Base-by-base conservation (phyloP, 2,797 vertebrate species). In the Phalanger gymnotis region DNA sequence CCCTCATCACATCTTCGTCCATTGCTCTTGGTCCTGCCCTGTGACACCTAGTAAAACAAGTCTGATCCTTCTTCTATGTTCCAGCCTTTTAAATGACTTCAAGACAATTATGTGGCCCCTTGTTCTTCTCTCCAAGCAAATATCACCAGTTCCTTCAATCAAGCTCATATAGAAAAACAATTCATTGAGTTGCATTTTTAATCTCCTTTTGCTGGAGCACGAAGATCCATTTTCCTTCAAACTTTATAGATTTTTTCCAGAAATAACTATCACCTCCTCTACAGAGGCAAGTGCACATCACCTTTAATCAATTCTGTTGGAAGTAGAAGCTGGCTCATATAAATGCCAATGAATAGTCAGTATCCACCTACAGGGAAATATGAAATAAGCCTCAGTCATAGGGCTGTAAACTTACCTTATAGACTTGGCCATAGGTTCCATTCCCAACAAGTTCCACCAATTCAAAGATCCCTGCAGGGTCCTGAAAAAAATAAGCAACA, bases 401-500 rank as follows among this genome's bases (percentile, higher is more conserved):
- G n/a, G 0, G 57, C 4, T 19, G 1, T 34, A 4, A 31, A 57
- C 98, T 99, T 99, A 99, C 99, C 99, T 99, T 99, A 98, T 99
- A 99, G 90, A 99, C 99, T 97, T 99, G 99, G 53, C 99, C 99
- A 0, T 99, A 99, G 13, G 99, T 99, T 95, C 99, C 99, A 98
- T 99, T 99, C 98, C 99, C 99, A 98, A 99, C 99, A 96, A 99
- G 99, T 98, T 99, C 99, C 91, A 99, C 99, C 98, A 99, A 96
- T 98, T 99, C 99, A 98, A 99, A 99, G 98, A 99, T 99, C 94
- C 99, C 99, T 61, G 99, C 99, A 58, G 99, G 99, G 98, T 99
- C 99, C 99, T 99, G 98, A 97, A 90, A 97, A 93, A 95, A 97
- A 98, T 95, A 51, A 93, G 95, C 25, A 12, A 94, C 52, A 94